phyloP scores from a whole-genome alignment of 2,797 vertebrate genomes.

The Enteromius paludinosus region DNA sequence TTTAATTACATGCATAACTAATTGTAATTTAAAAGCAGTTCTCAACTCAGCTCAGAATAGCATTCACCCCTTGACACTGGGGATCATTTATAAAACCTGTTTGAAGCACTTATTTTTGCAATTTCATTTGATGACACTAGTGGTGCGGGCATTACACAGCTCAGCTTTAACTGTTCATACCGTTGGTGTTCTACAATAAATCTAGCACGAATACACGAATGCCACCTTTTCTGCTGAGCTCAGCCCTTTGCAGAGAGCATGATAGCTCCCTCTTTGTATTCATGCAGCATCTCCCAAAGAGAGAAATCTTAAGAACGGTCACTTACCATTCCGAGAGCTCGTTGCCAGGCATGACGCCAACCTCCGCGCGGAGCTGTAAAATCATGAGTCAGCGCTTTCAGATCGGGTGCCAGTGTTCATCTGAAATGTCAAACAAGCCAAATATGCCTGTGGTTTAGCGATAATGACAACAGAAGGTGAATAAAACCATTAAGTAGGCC shows the following conservation, averaged over 20 bases:
- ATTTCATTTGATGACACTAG: not conserved
- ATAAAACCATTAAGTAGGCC: slow-evolving; percentile 38
- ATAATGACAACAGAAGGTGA: slow-evolving; percentile 49
- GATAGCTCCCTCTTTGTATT: slow-evolving; percentile 52
- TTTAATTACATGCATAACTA: not conserved
- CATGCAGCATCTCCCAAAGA: slow-evolving; percentile 51
- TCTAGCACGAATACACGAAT: slow-evolving; percentile 43
- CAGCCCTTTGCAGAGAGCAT: slow-evolving; percentile 48
- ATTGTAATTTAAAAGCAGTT: not conserved
- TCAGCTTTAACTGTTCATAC: slow-evolving; percentile 60
- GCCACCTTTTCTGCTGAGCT: slow-evolving; percentile 48
- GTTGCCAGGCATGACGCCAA: slow-evolving; percentile 45
- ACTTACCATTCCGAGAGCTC: slow-evolving; percentile 54
- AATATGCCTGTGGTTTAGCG: slow-evolving; percentile 47
- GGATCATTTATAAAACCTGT: not conserved
- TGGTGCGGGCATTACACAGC: slow-evolving; percentile 35
- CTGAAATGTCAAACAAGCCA: slow-evolving; percentile 43
- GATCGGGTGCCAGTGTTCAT: slow-evolving; percentile 29
- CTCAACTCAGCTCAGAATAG: not conserved
- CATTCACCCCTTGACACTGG: not conserved
- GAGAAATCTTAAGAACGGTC: slow-evolving; percentile 51
- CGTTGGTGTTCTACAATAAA: slow-evolving; percentile 60
- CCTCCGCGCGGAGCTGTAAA: slow-evolving; percentile 26
- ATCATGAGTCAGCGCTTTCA: slow-evolving; percentile 49
- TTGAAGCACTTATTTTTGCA: not conserved